Conservation (phyloP, 2,888 invertebrate species). For the Chrysotoxum bicinctum region DNA sequence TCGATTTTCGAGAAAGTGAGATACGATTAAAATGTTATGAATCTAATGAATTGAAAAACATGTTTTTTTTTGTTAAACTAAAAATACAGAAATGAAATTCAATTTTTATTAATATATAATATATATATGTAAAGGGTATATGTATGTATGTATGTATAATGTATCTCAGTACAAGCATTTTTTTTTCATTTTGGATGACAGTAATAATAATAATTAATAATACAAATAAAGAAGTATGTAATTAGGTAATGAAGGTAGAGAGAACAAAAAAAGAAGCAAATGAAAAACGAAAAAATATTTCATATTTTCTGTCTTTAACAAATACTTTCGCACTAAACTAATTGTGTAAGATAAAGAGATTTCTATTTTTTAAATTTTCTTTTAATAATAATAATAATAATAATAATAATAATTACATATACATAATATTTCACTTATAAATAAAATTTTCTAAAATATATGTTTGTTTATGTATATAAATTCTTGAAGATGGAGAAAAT, state of each 20-base stretch:
- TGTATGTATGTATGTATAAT: constrained; percentile 54
- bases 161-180: constrained; percentile 67
- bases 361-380: neutral
- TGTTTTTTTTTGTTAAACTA: constrained; percentile 28
- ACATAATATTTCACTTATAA: constrained; percentile 50
- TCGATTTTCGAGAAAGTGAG: neutral
- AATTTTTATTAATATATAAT: constrained; percentile 64
- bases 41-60: neutral
- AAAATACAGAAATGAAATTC: constrained; percentile 67
- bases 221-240: constrained; percentile 32
- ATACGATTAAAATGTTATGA: neutral
- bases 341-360: constrained; percentile 47
- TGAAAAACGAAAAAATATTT: constrained; percentile 45
- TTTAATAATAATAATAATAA: constrained; percentile 26
- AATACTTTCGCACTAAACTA: constrained; percentile 42
- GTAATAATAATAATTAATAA: constrained; percentile 28
- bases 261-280: neutral
- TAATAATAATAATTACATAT: constrained; percentile 32
- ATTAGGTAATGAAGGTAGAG: neutral
- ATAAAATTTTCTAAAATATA: constrained; percentile 63
- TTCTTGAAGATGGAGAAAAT: constrained; percentile 58
- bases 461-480: constrained; percentile 45
- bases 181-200: constrained; percentile 33
- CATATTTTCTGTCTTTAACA: constrained; percentile 5
- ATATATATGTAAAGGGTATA: constrained; percentile 54